Percentiles rank a stretch among this genome's conserved stretches.
These are phyloP conservation scores for Steinernema carpocapsae DNA, from an alignment of 2,888 invertebrate genomes.

Conservation along the genomic window DNA sequence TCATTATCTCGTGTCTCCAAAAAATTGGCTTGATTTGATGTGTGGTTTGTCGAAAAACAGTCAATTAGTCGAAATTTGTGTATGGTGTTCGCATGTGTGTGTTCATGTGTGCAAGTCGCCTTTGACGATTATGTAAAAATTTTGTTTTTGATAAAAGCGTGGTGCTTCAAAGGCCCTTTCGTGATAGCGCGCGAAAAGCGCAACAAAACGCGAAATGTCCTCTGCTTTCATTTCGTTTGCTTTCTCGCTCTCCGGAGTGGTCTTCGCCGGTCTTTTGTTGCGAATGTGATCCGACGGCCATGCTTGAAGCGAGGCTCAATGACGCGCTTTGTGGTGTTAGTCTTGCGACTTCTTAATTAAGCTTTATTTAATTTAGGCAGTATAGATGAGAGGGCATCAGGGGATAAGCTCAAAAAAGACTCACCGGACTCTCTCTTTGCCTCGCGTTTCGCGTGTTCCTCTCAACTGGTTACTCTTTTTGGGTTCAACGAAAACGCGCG, in stretches of 20 bases:
- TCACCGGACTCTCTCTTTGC: background rate
- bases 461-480: no score
- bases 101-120: no score
- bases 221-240: no score
- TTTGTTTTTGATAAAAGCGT: background rate
- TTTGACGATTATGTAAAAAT: background rate
- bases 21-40: conserved; percentile 35
- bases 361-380: conserved; percentile 31
- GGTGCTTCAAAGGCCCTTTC: background rate
- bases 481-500: no score
- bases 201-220: no score
- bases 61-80: conserved; percentile 32
- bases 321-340: conserved; percentile 1
- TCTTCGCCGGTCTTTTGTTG: no score
- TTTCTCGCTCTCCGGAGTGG: no score
- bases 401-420: conserved; percentile 27
- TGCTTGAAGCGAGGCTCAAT: background rate
- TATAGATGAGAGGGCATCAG: conserved; percentile 30
- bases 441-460: background rate
- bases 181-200: background rate
- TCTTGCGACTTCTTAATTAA: conserved; percentile 25
- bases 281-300: no score
- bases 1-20: conserved; percentile 29
- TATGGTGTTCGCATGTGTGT: background rate
- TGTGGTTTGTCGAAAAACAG: conserved; percentile 35